Evolutionary conservation across 2,797 vertebrate genomes (phyloP).

Genomic region (Micromesistius poutassou): DNA sequence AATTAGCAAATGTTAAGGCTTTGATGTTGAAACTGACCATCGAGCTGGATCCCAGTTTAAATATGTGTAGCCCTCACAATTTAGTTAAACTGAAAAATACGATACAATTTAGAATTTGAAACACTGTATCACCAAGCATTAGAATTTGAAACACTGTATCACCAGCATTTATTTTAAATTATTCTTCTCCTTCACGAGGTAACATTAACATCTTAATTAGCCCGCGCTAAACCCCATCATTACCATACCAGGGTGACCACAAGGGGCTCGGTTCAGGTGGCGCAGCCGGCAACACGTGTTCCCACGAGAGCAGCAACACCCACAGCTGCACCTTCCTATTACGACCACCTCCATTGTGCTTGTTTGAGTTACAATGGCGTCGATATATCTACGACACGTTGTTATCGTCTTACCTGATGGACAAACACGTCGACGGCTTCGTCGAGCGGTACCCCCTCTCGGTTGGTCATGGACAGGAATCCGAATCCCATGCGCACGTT

Average conservation of each 20-base stretch:
- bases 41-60: background rate
- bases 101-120: no score
- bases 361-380: background rate
- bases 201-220: background rate
- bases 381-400: no score
- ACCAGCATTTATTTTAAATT: no score
- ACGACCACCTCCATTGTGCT: background rate
- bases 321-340: conserved; percentile 5
- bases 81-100: background rate
- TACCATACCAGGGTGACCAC: background rate
- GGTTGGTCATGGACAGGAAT: conserved; percentile 94
- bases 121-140: no score
- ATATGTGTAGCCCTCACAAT: background rate
- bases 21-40: background rate
- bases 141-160: no score
- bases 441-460: conserved; percentile 84
- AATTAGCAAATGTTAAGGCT: conserved; percentile 15
- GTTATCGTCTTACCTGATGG: no score
- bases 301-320: conserved; percentile 30
- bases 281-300: conserved; percentile 42
- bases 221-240: background rate
- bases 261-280: conserved; percentile 32
- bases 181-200: background rate
- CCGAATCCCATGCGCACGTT: conserved; percentile 98
- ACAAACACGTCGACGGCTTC: conserved; percentile 81